Evolutionary conservation across 2,888 invertebrate genomes (phyloP).

Genomic region (Amitus sp.): DNA sequence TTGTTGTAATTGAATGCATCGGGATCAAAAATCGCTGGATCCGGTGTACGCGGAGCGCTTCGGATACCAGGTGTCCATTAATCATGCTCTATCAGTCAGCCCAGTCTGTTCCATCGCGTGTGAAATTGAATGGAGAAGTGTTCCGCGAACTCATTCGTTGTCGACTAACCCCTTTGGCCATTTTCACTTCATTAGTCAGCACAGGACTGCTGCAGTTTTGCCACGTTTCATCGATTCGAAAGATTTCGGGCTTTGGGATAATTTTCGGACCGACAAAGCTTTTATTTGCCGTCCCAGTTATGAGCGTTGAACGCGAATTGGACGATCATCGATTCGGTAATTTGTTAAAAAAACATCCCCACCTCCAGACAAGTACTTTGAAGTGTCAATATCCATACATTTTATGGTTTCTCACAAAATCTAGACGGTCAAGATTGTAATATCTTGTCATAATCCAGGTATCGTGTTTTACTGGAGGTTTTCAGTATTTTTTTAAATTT

Average conservation of each 20-base stretch:
- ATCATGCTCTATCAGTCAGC: slow-evolving; percentile 56
- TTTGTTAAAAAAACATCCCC: too few relatives aligned
- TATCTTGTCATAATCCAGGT: too few relatives aligned
- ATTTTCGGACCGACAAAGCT: slow-evolving; percentile 7
- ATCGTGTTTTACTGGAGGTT: too few relatives aligned
- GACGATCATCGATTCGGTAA: too few relatives aligned
- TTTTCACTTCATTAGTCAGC: slow-evolving; percentile 51
- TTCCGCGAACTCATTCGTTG: slow-evolving; percentile 42
- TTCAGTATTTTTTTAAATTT: too few relatives aligned
- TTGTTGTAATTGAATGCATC: slow-evolving; percentile 58
- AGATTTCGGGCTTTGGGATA: slow-evolving; percentile 21
- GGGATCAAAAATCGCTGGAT: slow-evolving; percentile 52
- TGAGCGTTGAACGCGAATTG: slow-evolving; percentile 21
- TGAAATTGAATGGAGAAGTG: slow-evolving; percentile 57
- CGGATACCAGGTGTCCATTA: slow-evolving; percentile 54
- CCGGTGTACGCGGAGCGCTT: slow-evolving; percentile 36
- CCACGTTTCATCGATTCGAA: slow-evolving; percentile 25
- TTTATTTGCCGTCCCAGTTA: slow-evolving; percentile 22
- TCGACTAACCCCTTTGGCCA: slow-evolving; percentile 40
- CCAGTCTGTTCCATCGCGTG: slow-evolving; percentile 51
- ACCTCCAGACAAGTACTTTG: too few relatives aligned
- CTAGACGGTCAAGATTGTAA: too few relatives aligned
- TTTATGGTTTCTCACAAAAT: too few relatives aligned
- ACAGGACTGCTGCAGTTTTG: slow-evolving; percentile 26
- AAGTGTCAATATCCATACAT: too few relatives aligned